These are phyloP conservation scores for Trachymyrmex septentrionalis DNA, from an alignment of 1,140 invertebrate genomes.

Conservation along the genomic window DNA sequence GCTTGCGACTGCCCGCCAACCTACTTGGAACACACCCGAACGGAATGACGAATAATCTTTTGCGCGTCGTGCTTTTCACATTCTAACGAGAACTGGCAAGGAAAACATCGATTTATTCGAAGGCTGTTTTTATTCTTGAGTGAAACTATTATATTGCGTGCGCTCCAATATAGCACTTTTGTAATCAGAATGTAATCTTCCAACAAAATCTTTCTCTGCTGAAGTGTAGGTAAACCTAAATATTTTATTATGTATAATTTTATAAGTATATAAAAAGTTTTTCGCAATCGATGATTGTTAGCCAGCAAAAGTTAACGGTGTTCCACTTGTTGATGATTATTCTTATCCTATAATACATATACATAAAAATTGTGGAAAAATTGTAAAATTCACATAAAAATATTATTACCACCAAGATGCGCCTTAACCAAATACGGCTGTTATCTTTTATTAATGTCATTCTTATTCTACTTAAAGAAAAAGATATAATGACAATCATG, in stretches of 20 bases:
- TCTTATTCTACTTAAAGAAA: no score
- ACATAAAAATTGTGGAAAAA: not conserved
- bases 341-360: no score
- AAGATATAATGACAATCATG: no score
- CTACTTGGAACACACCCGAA: slow-evolving; percentile 68
- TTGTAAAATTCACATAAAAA: no score
- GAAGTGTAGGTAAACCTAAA: not conserved
- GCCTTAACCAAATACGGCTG: no score
- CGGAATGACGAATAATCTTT: slow-evolving; percentile 72
- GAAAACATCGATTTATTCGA: slow-evolving; percentile 10
- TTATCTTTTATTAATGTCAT: no score
- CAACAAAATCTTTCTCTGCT: not conserved
- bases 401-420: no score
- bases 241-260: not conserved
- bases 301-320: not conserved
- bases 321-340: not conserved
- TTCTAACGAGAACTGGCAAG: not conserved
- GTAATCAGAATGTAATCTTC: not conserved
- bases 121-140: not conserved
- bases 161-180: not conserved
- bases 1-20: slow-evolving; percentile 58
- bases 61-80: not conserved
- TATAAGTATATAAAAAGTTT: not conserved
- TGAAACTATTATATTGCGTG: not conserved
- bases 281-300: not conserved